These are phyloP conservation scores for Tachysurus vachellii DNA, from an alignment of 2,113 vertebrate species.

Conservation along the genomic window DNA sequence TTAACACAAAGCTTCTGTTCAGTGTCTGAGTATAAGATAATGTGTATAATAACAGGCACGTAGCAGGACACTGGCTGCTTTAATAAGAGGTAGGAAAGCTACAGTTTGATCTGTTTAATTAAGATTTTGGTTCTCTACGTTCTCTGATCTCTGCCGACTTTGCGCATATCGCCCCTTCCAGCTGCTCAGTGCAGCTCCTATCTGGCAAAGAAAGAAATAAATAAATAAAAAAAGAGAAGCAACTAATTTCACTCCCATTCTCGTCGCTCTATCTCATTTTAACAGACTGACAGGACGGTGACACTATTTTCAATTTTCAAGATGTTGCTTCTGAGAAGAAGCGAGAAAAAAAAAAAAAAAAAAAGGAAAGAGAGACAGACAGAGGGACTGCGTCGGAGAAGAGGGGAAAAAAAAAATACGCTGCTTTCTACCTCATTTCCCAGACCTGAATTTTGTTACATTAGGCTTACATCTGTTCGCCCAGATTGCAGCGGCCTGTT, in stretches of 20 bases:
- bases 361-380: neutral
- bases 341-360: slow-evolving; percentile 10
- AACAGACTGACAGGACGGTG: slow-evolving; percentile 52
- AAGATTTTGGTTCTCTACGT: slow-evolving; percentile 23
- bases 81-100: neutral
- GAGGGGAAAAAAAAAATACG: slow-evolving; percentile 53
- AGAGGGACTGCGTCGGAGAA: slow-evolving; percentile 38
- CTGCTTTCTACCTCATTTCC: slow-evolving; percentile 67
- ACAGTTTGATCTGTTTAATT: slow-evolving; percentile 43
- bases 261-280: slow-evolving; percentile 49
- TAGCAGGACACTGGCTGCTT: neutral
- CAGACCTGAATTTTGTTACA: slow-evolving; percentile 81
- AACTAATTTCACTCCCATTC: slow-evolving; percentile 39
- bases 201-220: slow-evolving; percentile 13
- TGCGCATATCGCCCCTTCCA: slow-evolving; percentile 32
- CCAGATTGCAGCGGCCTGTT: slow-evolving; percentile 77
- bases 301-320: slow-evolving; percentile 62
- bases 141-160: slow-evolving; percentile 33
- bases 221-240: slow-evolving; percentile 25
- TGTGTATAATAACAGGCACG: slow-evolving; percentile 18
- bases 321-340: slow-evolving; percentile 52
- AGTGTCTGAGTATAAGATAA: slow-evolving; percentile 9
- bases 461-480: slow-evolving; percentile 79
- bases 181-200: slow-evolving; percentile 39
- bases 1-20: neutral